A percentile compares a stretch with the other conserved stretches of the same genome.
Evolutionary conservation across 2,888 invertebrate genomes (phyloP).

Genomic region (Dioctria rufipes): DNA sequence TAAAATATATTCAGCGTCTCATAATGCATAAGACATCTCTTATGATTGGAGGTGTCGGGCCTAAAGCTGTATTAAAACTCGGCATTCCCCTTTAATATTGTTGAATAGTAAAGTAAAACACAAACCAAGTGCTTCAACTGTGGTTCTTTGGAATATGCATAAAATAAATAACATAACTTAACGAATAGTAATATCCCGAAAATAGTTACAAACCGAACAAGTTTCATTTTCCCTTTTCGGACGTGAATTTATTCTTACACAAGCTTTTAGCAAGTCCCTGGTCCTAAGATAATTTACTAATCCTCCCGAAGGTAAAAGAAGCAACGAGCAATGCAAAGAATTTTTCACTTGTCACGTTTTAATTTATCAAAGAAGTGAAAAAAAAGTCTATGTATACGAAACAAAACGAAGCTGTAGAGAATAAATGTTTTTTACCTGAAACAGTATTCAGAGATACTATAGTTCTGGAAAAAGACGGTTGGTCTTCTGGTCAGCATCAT

Average conservation of each 20-base stretch:
- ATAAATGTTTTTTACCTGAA: constrained; percentile 31
- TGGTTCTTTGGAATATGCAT: too few relatives aligned
- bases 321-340: constrained; percentile 12
- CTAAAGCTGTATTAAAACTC: too few relatives aligned
- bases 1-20: too few relatives aligned
- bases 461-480: neutral
- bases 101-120: too few relatives aligned
- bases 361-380: constrained; percentile 41
- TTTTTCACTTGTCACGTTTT: constrained; percentile 38
- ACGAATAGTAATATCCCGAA: too few relatives aligned
- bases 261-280: neutral
- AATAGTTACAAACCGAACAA: too few relatives aligned
- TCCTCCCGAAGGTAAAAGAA: neutral
- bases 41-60: too few relatives aligned
- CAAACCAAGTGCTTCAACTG: too few relatives aligned
- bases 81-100: too few relatives aligned
- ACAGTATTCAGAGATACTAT: constrained; percentile 4
- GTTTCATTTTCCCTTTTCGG: neutral
- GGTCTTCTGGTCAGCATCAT: constrained; percentile 24
- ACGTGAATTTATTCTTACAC: neutral
- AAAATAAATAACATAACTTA: too few relatives aligned
- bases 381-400: neutral
- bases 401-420: constrained; percentile 17
- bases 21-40: too few relatives aligned
- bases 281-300: constrained; percentile 35